These are phyloP conservation scores for Fringilla coelebs DNA, from an alignment of 2,797 vertebrate genomes.

Conservation along the genomic window DNA sequence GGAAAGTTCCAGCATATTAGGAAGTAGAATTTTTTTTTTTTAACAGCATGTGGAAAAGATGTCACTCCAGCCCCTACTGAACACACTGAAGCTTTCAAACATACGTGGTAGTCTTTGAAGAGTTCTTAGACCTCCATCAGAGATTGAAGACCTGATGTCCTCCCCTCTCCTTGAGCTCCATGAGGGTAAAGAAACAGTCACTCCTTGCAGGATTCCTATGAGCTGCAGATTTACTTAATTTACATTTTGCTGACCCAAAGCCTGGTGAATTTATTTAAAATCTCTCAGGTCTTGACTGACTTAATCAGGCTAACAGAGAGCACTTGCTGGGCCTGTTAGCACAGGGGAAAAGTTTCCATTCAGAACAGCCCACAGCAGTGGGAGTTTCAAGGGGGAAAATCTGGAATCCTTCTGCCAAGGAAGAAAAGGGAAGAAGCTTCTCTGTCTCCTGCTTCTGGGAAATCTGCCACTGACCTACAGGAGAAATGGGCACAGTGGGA, in stretches of 20 bases:
- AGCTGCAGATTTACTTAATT: background rate
- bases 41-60: background rate
- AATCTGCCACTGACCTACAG: background rate
- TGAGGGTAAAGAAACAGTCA: background rate
- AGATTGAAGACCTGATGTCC: background rate
- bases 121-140: background rate
- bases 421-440: background rate
- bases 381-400: background rate
- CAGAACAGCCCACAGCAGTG: background rate
- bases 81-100: background rate
- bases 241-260: background rate
- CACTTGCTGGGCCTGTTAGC: background rate
- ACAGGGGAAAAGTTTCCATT: background rate
- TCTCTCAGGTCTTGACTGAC: conserved; percentile 14
- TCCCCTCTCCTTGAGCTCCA: background rate
- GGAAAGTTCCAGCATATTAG: background rate
- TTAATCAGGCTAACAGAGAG: conserved; percentile 21
- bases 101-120: background rate
- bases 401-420: background rate
- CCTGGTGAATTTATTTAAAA: background rate
- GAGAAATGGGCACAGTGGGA: background rate
- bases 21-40: background rate
- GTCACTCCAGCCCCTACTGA: background rate
- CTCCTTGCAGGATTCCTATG: background rate
- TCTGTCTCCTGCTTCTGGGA: background rate